Percentiles rank a stretch among this genome's conserved stretches.
phyloP scores from a whole-genome alignment of 2,888 invertebrate species.

The Tiliacea citrago region DNA sequence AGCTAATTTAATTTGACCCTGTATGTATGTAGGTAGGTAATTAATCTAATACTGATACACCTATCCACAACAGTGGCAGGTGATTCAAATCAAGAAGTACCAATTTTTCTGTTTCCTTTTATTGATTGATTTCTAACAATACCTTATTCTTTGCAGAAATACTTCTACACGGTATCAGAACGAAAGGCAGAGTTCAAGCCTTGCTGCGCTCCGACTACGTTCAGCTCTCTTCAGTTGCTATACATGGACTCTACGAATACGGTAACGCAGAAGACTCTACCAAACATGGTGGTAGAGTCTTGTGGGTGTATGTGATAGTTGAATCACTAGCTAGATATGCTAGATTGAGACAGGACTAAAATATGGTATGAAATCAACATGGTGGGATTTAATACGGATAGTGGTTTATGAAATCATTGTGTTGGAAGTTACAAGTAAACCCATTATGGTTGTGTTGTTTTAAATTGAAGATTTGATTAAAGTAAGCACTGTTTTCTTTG shows the following conservation, averaged over 20 bases:
- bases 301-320: slow-evolving; percentile 95
- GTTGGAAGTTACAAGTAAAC: background rate
- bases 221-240: slow-evolving; percentile 94
- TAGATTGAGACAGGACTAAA: slow-evolving; percentile 5
- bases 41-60: background rate
- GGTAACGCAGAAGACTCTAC: slow-evolving; percentile 94
- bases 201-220: slow-evolving; percentile 96
- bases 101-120: rapidly evolving
- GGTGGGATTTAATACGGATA: background rate
- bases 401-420: background rate
- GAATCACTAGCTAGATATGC: background rate
- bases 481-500: background rate
- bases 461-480: background rate
- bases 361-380: background rate
- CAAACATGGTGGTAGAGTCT: slow-evolving; percentile 97
- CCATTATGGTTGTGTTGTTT: background rate
- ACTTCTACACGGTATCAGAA: slow-evolving; percentile 91
- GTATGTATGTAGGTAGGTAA: too few species aligned
- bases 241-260: slow-evolving; percentile 95
- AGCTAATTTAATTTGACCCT: too few species aligned
- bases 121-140: background rate
- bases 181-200: slow-evolving; percentile 93
- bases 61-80: background rate
- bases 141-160: slow-evolving; percentile 90
- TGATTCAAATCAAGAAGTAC: background rate